These are phyloP conservation scores for Diplazon laetatorius DNA, from an alignment of 2,888 invertebrate species.

Conservation along the genomic window DNA sequence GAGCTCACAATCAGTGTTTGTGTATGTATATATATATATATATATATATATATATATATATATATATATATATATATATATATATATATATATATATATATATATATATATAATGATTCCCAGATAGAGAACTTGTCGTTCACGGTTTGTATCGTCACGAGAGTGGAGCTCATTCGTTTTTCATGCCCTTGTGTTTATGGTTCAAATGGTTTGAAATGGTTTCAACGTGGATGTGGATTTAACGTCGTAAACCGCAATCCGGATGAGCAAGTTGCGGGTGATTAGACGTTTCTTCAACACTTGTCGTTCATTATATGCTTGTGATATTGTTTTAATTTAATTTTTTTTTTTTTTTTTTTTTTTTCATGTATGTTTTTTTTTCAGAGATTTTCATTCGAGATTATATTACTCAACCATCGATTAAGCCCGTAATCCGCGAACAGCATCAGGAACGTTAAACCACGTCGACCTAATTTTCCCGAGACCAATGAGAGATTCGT, in stretches of 20 bases:
- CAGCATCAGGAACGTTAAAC: too few relatives aligned
- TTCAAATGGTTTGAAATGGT: not conserved
- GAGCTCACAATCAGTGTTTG: too few relatives aligned
- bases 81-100: too few relatives aligned
- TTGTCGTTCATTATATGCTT: not conserved
- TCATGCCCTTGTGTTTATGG: conserved; percentile 28
- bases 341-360: not conserved
- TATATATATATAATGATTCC: too few relatives aligned
- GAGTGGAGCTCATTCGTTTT: too few relatives aligned
- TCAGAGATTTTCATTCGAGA: too few relatives aligned
- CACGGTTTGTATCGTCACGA: too few relatives aligned
- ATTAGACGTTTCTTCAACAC: conserved; percentile 13
- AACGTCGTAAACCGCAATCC: conserved; percentile 17
- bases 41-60: too few relatives aligned
- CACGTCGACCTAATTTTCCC: conserved; percentile 35
- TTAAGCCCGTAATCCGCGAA: conserved; percentile 14
- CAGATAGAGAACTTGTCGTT: too few relatives aligned
- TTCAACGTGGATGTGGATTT: not conserved
- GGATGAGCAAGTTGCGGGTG: conserved; percentile 13
- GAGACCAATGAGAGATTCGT: conserved; percentile 27
- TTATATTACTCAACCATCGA: conserved; percentile 29
- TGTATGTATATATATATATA: too few relatives aligned
- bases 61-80: too few relatives aligned
- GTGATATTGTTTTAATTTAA: not conserved
- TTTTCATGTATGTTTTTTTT: too few relatives aligned